Conservation (phyloP, 2,888 invertebrate genomes). For the Liodrosophila aerea region DNA sequence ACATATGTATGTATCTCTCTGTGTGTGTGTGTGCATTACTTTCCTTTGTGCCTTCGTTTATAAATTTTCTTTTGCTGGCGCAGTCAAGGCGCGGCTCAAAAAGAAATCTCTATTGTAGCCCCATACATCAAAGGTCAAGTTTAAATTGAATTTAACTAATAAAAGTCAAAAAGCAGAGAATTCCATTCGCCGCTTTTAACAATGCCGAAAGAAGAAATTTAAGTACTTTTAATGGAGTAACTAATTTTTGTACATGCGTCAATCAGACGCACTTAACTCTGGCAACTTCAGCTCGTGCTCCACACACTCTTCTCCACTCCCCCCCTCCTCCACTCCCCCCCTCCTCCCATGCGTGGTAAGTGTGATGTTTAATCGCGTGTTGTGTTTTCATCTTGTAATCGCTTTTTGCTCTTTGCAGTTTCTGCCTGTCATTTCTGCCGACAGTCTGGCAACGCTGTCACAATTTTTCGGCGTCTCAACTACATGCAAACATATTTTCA, state of each 20-base stretch:
- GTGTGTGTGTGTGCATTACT: conserved; percentile 19
- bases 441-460: conserved; percentile 53
- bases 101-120: conserved; percentile 31
- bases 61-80: conserved; percentile 46
- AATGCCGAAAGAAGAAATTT: conserved; percentile 32
- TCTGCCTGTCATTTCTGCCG: conserved; percentile 44
- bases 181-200: conserved; percentile 20
- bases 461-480: conserved; percentile 52
- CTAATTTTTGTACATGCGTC: conserved; percentile 26
- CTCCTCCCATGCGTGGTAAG: conserved; percentile 7
- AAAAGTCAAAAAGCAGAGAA: conserved; percentile 34
- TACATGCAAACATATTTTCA: conserved; percentile 44
- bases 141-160: conserved; percentile 74
- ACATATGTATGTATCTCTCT: conserved; percentile 1
- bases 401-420: conserved; percentile 19
- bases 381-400: conserved; percentile 20
- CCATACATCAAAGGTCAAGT: conserved; percentile 63
- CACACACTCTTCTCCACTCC: conserved; percentile 10
- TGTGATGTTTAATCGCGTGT: conserved; percentile 11
- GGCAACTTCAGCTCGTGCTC: conserved; percentile 7
- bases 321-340: background rate
- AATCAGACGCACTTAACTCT: conserved; percentile 13
- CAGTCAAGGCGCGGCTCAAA: conserved; percentile 50
- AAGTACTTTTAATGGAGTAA: conserved; percentile 34
- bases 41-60: conserved; percentile 64